Evolutionary conservation across 1,140 invertebrate species (phyloP).

Genomic region (Uloborus diversus): DNA sequence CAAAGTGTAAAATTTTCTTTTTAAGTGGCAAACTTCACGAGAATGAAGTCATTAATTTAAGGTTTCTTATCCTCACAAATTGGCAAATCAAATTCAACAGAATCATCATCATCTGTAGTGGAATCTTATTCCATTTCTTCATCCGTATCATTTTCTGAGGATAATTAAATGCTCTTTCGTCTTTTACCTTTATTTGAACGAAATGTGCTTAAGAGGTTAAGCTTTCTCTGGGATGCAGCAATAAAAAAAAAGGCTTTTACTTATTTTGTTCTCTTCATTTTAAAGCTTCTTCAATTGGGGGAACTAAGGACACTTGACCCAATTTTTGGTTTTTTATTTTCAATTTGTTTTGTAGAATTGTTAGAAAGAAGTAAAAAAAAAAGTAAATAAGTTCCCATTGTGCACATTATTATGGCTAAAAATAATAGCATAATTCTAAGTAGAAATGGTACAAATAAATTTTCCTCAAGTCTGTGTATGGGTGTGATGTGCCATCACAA

Average conservation of each 20-base stretch:
- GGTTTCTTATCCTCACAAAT: slow-evolving; percentile 14
- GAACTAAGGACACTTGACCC: no score
- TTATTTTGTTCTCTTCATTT: slow-evolving; percentile 19
- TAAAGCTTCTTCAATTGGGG: slow-evolving; percentile 7
- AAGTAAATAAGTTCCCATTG: no score
- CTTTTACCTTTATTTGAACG: slow-evolving; percentile 7
- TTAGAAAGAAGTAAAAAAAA: no score
- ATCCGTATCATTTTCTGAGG: slow-evolving; percentile 7
- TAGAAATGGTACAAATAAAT: no score
- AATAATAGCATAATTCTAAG: no score
- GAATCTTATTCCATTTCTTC: slow-evolving; percentile 23
- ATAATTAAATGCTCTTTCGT: not conserved
- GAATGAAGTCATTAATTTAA: slow-evolving; percentile 15
- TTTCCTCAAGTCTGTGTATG: no score
- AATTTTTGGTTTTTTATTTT: no score
- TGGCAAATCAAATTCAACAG: slow-evolving; percentile 24
- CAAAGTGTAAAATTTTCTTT: slow-evolving; percentile 27
- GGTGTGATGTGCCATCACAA: no score
- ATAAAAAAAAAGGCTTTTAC: not conserved
- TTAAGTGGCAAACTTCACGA: slow-evolving; percentile 9
- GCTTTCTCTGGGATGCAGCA: slow-evolving; percentile 17
- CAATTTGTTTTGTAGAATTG: no score
- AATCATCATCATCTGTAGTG: slow-evolving; percentile 19
- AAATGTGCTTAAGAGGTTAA: slow-evolving; percentile 8
- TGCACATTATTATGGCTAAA: no score